These are phyloP conservation scores for Pteromalus puparum DNA, from an alignment of 1,140 invertebrate species.

Conservation along the genomic window DNA sequence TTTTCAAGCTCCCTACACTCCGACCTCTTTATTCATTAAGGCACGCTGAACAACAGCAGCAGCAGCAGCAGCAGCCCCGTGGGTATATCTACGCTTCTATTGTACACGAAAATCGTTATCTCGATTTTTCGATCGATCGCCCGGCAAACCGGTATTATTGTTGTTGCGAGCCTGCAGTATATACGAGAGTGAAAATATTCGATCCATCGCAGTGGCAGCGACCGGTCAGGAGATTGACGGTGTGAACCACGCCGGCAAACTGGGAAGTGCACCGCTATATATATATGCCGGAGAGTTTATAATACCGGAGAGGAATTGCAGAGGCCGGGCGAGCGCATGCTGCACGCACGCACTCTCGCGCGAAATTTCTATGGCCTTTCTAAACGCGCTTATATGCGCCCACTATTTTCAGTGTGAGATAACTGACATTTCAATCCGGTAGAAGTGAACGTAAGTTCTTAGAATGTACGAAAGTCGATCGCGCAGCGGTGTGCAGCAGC, in stretches of 20 bases:
- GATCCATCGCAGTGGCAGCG: not conserved
- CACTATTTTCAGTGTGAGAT: conserved; percentile 51
- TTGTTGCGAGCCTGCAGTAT: too few species aligned
- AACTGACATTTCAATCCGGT: conserved; percentile 55
- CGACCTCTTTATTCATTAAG: conserved; percentile 1
- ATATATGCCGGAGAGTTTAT: not conserved
- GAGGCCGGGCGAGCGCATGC: not conserved
- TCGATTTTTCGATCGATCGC: not conserved
- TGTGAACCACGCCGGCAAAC: not conserved
- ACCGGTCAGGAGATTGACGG: not conserved
- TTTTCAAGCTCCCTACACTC: not conserved
- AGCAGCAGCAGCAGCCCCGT: not conserved
- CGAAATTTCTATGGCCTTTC: conserved; percentile 49
- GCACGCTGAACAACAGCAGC: too few species aligned
- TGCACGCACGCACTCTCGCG: not conserved
- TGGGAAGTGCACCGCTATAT: not conserved
- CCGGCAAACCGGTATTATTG: too few species aligned
- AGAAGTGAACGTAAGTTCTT: conserved; percentile 52
- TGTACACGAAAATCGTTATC: conserved; percentile 4
- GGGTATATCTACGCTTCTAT: not conserved
- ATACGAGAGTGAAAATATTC: not conserved
- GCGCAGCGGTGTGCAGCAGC: not conserved
- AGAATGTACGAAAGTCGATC: conserved; percentile 54
- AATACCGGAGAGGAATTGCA: not conserved
- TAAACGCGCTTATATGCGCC: conserved; percentile 50